These are phyloP conservation scores for Ichneumoninae sp. DNA, from an alignment of 2,888 invertebrate genomes.

Conservation along the genomic window DNA sequence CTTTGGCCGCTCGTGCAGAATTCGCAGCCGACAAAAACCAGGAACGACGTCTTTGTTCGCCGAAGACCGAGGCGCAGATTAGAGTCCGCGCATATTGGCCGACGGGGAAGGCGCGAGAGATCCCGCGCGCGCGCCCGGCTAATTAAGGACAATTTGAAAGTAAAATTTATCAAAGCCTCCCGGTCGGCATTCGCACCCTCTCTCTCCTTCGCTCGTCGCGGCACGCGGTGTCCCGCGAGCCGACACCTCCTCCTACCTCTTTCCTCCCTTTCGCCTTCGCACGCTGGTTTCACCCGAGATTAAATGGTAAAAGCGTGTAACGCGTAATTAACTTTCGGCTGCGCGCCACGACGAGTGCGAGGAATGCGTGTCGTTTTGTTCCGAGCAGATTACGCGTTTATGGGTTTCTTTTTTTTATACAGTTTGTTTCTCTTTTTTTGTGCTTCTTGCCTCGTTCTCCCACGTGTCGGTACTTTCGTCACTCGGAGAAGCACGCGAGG, in stretches of 20 bases:
- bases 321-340: slow-evolving; percentile 69
- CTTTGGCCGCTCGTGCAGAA: background rate
- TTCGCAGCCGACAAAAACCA: background rate
- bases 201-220: slow-evolving; percentile 24
- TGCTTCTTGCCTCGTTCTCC: slow-evolving; percentile 41
- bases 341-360: slow-evolving; percentile 48
- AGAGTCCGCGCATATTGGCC: slow-evolving; percentile 46
- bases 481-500: slow-evolving; percentile 24
- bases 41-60: slow-evolving; percentile 9
- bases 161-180: slow-evolving; percentile 68
- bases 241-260: slow-evolving; percentile 41
- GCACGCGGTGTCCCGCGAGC: slow-evolving; percentile 51
- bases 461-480: slow-evolving; percentile 37
- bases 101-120: slow-evolving; percentile 20
- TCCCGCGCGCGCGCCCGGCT: slow-evolving; percentile 37
- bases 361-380: slow-evolving; percentile 67
- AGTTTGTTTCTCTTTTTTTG: slow-evolving; percentile 32
- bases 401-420: slow-evolving; percentile 8
- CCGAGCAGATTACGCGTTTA: slow-evolving; percentile 47
- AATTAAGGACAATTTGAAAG: slow-evolving; percentile 69
- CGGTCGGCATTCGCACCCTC: slow-evolving; percentile 46
- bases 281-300: slow-evolving; percentile 61
- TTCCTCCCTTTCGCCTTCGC: slow-evolving; percentile 32
- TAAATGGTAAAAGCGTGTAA: slow-evolving; percentile 71
- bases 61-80: slow-evolving; percentile 53